Evolutionary conservation across 1,140 invertebrate genomes (phyloP), one percentile per base, ranked within the genome.

Genomic region (Hycleus phaleratus): DNA sequence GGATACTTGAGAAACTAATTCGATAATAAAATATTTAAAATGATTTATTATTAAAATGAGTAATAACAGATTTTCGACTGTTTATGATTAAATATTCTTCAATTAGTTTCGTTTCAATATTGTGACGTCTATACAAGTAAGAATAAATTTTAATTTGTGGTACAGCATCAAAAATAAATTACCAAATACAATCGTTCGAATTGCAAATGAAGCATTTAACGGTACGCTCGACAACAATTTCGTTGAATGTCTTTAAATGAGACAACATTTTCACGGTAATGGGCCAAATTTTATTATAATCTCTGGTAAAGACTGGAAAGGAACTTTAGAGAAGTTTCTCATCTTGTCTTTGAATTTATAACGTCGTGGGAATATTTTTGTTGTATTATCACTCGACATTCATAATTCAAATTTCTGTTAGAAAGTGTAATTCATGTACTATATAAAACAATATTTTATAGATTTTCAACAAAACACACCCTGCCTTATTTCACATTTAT

Each of bases 201-300:
- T 55, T 55, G 56, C 56, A 57, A 49, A 45, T 57, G 49, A 49
- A 49, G 40, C 47, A 57, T 57, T 18, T 57, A 57, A 49, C 54
- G n/a, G 46, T 44, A 39, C 38, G 47, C 47, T 56, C 47, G 54
- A 56, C 46, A 56, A 49, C 40, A 48, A 46, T 56, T 56, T 56
- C 46, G 11, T 46, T 56, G 49, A 57, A 57, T 57, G 56, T 49
- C 47, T 55, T 46, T 55, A 55, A 55, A 46, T 55, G 52, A 55
- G 51, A 53, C 50, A 53, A 53, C 51, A 45, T 53, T 53, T 53
- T 53, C 51, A 53, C 51, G 42, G 51, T 46, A 53, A 53, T 53
- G 51, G 42, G 26, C 51, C 51, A 53, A 53, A 53, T 53, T 53
- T 53, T 53, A 53, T 53, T 53, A 53, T 53, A 53, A 53, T 53